Conservation (phyloP, 1,140 invertebrate species). For the Conus betulinus region DNA sequence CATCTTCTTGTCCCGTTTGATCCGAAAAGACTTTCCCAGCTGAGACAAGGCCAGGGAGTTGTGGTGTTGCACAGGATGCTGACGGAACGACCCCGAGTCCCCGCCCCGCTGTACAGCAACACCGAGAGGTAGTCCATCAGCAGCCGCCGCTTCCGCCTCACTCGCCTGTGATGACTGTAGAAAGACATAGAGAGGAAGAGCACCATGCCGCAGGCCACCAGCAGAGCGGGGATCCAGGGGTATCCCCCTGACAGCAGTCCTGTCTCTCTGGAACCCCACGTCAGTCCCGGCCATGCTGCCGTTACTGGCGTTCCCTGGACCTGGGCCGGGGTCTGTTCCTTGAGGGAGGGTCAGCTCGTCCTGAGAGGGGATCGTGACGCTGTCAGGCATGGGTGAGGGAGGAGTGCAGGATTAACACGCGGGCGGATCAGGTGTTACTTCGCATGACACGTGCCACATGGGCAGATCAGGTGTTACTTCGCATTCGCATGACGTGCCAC, state of each 20-base stretch:
- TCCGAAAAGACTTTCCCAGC: conserved; percentile 18
- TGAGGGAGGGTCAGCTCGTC: neutral
- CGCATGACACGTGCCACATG: too few relatives aligned
- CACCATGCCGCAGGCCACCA: conserved; percentile 18
- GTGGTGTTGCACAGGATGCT: conserved; percentile 31
- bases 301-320: neutral
- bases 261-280: neutral
- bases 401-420: neutral
- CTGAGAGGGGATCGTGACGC: neutral
- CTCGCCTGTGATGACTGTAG: conserved; percentile 30
- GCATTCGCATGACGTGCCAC: too few relatives aligned
- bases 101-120: conserved; percentile 14
- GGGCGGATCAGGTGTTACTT: too few relatives aligned
- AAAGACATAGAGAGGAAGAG: conserved; percentile 21
- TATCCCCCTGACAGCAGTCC: neutral
- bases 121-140: conserved; percentile 26
- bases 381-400: neutral
- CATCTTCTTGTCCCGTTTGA: neutral
- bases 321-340: neutral
- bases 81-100: conserved; percentile 23
- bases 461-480: too few relatives aligned
- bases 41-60: conserved; percentile 16
- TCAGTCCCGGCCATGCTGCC: neutral
- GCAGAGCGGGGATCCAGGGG: conserved; percentile 25
- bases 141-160: conserved; percentile 18